These are phyloP conservation scores for Aphodius granarius DNA, from an alignment of 2,888 invertebrate species.

Conservation along the genomic window DNA sequence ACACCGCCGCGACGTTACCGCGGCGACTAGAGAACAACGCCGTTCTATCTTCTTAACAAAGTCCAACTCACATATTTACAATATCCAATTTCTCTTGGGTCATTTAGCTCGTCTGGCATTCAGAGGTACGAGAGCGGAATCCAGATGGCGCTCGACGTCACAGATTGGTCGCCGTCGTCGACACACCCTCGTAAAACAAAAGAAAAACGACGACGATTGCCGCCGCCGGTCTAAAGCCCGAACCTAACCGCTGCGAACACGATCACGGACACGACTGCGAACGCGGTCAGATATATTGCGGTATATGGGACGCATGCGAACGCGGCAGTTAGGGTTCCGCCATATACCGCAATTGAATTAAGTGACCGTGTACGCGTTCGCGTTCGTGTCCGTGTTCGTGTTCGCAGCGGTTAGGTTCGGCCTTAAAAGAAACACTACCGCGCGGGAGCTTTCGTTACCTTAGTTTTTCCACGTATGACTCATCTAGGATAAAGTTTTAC, in stretches of 20 bases:
- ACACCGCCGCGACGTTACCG: too few species aligned
- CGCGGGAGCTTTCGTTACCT: neutral
- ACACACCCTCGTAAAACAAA: neutral
- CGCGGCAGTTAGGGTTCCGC: too few species aligned
- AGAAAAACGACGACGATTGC: neutral
- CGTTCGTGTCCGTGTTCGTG: too few species aligned
- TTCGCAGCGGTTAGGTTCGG: too few species aligned
- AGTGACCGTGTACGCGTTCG: too few species aligned
- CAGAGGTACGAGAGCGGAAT: neutral
- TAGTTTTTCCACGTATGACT: neutral
- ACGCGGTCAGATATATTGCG: too few species aligned
- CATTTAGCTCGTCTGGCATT: neutral
- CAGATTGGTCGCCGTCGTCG: neutral
- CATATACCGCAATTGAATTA: too few species aligned
- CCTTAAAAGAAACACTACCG: too few species aligned
- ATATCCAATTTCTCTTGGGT: conserved; percentile 3
- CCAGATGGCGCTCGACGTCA: neutral
- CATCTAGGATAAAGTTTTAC: neutral
- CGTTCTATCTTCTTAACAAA: conserved; percentile 5
- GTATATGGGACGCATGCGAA: too few species aligned
- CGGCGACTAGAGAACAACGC: neutral
- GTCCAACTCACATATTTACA: neutral
- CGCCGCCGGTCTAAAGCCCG: neutral
- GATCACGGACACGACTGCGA: too few species aligned
- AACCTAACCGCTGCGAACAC: too few species aligned